A percentile compares a stretch with the other conserved stretches of the same genome.
Evolutionary conservation across 2,113 vertebrate species (phyloP).

Genomic region (Hypanus sabinus): DNA sequence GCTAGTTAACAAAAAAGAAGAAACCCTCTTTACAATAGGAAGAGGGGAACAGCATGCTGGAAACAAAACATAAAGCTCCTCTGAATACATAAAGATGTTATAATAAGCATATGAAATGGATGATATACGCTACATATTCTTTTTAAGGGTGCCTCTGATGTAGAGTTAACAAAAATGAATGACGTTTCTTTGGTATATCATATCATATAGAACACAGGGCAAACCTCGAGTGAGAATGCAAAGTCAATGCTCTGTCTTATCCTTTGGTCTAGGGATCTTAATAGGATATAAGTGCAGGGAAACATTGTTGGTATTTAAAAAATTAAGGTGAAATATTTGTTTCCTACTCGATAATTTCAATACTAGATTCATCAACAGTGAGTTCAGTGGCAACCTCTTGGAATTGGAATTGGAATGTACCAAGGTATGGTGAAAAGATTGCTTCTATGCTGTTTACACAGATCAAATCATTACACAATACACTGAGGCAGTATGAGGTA

Average conservation of each 20-base stretch:
- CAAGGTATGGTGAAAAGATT: neutral
- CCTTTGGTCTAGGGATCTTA: neutral
- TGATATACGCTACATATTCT: neutral
- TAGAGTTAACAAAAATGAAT: neutral
- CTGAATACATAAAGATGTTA: neutral
- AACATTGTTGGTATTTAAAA: neutral
- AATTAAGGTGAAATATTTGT: neutral
- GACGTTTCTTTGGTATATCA: neutral
- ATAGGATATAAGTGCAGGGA: neutral
- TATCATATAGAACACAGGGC: neutral
- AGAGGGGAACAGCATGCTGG: too few relatives aligned
- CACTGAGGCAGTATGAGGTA: too few relatives aligned
- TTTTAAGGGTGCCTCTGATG: neutral
- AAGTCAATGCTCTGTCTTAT: neutral
- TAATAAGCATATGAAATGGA: neutral
- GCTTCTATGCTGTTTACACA: too few relatives aligned
- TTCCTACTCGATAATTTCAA: neutral
- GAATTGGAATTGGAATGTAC: too few relatives aligned
- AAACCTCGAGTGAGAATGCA: neutral
- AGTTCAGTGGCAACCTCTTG: neutral
- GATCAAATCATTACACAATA: too few relatives aligned
- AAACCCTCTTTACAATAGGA: too few relatives aligned
- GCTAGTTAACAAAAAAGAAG: too few relatives aligned
- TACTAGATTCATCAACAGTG: neutral
- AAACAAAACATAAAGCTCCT: too few relatives aligned